Percentiles rank a stretch among this genome's conserved stretches.
Conservation (phyloP, 2,113 vertebrate species). For the Trichomycterus rosablanca region DNA sequence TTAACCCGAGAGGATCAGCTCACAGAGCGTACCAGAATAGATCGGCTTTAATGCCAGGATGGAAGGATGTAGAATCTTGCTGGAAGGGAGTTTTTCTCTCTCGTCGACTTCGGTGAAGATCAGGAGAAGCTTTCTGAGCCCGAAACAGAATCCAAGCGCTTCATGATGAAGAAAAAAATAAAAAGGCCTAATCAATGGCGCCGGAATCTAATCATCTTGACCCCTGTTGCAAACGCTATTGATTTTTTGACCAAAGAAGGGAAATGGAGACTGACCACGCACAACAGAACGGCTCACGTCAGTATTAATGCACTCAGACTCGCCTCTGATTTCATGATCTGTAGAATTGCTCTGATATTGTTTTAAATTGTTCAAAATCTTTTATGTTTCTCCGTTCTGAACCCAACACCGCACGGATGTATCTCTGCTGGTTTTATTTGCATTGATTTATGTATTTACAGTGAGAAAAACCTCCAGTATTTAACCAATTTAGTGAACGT, state of each 20-base stretch:
- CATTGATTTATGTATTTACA: too few relatives aligned
- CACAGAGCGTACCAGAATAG: slow-evolving; percentile 40
- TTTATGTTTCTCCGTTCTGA: too few relatives aligned
- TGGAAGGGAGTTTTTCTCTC: slow-evolving; percentile 53
- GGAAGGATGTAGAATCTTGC: slow-evolving; percentile 44
- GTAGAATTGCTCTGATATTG: slow-evolving; percentile 8
- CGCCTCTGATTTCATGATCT: slow-evolving; percentile 22
- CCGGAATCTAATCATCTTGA: slow-evolving; percentile 55
- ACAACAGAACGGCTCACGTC: slow-evolving; percentile 33
- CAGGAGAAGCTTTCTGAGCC: slow-evolving; percentile 42
- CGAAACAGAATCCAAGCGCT: slow-evolving; percentile 45
- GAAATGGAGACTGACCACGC: slow-evolving; percentile 43
- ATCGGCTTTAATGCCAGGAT: slow-evolving; percentile 50
- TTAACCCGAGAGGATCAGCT: slow-evolving; percentile 37
- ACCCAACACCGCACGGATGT: too few relatives aligned
- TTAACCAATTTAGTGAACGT: too few relatives aligned
- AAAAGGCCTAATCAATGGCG: slow-evolving; percentile 51
- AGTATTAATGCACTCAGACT: slow-evolving; percentile 44
- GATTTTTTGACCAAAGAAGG: slow-evolving; percentile 47
- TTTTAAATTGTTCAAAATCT: too few relatives aligned
- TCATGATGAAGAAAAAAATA: slow-evolving; percentile 45
- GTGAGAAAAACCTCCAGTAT: too few relatives aligned
- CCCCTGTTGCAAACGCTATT: slow-evolving; percentile 52
- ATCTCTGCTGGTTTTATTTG: too few relatives aligned
- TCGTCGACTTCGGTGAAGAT: slow-evolving; percentile 46